Base-by-base conservation (phyloP, 2,888 invertebrate genomes). In the Thecocarcelia acutangulata region DNA sequence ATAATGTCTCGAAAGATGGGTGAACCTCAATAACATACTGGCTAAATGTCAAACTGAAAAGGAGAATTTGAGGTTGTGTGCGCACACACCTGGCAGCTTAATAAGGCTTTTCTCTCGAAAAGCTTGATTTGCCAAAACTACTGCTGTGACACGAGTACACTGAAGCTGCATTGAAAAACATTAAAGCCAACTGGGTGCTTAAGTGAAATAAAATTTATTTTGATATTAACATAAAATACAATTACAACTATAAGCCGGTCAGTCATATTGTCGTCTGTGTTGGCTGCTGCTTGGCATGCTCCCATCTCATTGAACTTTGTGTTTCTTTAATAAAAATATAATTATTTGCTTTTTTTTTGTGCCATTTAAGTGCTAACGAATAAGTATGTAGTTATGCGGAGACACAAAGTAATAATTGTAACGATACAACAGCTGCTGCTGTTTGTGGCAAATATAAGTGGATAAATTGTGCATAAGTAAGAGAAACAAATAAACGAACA, bases 401-500 rank as follows among this genome's bases (percentile, higher is more conserved):
- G 19, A 64, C 11, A 50, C 15, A 17, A 15, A n/a, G 33, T 50
- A 13, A 64, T 48, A 50, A 64, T 37, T 21, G 46, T 21, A 69
- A 54, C n/a, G 28, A 42, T 19, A 1, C 15, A 12, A 6, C 28
- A 58, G 69, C 69, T 56, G 58, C 15, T 58, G 58, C 21, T 19
- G 40, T n/a, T 52, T 33, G 50, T 40, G 58, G 37, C 37, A 48
- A 48, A 48, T 48, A 40, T 21, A 58, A 69, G 37, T 58, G 58
- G 15, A 48, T 48, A 70, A 58, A 40, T 70, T 48, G 58, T 70
- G 69, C 46, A 48, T 58, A 15, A 33, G 21, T 12, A 52, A 28
- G 5, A 15, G 0, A 17, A 56, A 33, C 9, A 56, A 46, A n/a
- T 0, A 33, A 9, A 54, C 15, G 40, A 42, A 68, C 1, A 15